Evolutionary conservation across 2,797 vertebrate species (phyloP).

Genomic region (Phrynocephalus vlangalii): DNA sequence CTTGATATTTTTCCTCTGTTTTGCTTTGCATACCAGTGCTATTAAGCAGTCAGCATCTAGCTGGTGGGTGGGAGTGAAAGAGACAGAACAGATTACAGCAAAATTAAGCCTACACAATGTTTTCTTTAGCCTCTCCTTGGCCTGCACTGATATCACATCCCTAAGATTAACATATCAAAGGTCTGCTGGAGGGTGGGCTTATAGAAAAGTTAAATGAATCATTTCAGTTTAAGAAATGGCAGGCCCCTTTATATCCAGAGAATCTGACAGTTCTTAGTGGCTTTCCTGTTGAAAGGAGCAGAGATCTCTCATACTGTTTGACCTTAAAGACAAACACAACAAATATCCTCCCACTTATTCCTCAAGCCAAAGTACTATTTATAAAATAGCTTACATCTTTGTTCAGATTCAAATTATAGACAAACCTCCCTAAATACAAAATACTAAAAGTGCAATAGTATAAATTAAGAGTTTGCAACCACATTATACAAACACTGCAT

Average conservation of each 20-base stretch:
- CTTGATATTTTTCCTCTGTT: slow-evolving; percentile 19
- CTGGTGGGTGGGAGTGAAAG: slow-evolving; percentile 43
- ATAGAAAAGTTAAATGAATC: slow-evolving; percentile 66
- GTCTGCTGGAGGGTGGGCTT: slow-evolving; percentile 54
- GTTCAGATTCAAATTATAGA: slow-evolving; percentile 94
- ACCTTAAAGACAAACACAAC: slow-evolving; percentile 73
- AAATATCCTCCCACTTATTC: slow-evolving; percentile 72
- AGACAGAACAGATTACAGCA: slow-evolving; percentile 55
- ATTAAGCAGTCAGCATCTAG: slow-evolving; percentile 50
- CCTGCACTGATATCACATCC: slow-evolving; percentile 62
- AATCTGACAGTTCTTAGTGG: slow-evolving; percentile 62
- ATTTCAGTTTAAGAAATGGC: slow-evolving; percentile 65
- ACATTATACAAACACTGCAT: slow-evolving; percentile 90
- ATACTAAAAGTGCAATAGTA: slow-evolving; percentile 97
- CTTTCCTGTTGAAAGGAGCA: slow-evolving; percentile 65
- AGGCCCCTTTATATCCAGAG: slow-evolving; percentile 63
- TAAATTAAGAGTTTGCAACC: slow-evolving; percentile 98
- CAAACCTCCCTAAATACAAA: slow-evolving; percentile 90
- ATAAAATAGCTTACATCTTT: slow-evolving; percentile 90
- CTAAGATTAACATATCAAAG: slow-evolving; percentile 72
- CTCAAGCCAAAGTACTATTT: slow-evolving; percentile 77
- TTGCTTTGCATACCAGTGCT: slow-evolving; percentile 12
- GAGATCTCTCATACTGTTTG: slow-evolving; percentile 58
- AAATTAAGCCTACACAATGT: slow-evolving; percentile 49
- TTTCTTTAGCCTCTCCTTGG: slow-evolving; percentile 56